Conservation (phyloP, 2,113 vertebrate species). For the Prolemur simus region DNA sequence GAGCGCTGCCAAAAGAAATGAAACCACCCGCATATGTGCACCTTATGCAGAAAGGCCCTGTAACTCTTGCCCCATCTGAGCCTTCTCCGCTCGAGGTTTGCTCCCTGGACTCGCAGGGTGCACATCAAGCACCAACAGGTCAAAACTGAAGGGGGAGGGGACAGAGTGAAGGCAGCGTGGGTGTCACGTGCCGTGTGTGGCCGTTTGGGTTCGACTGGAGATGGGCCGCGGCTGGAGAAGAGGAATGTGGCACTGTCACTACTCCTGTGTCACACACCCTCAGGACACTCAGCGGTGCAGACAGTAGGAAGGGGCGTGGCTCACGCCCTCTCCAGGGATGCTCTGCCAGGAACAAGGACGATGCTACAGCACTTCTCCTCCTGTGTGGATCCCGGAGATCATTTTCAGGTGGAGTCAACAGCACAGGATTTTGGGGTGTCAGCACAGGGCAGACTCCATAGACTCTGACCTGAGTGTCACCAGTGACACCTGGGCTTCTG, state of each 20-base stretch:
- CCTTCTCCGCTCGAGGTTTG: rapidly evolving
- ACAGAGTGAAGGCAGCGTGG: rapidly evolving
- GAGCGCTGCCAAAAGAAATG: neutral
- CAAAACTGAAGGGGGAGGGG: neutral
- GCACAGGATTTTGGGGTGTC: neutral
- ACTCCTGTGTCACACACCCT: no score
- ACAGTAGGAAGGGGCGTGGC: rapidly evolving
- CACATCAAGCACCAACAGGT: rapidly evolving
- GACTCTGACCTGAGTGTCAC: rapidly evolving
- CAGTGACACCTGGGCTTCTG: neutral
- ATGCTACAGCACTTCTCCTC: rapidly evolving
- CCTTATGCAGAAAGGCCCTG: neutral
- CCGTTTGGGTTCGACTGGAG: rapidly evolving
- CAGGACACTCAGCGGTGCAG: no score
- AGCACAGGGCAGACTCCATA: rapidly evolving
- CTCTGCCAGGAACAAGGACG: neutral
- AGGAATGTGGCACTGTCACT: rapidly evolving
- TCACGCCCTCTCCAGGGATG: rapidly evolving
- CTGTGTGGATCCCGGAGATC: neutral
- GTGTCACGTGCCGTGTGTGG: rapidly evolving
- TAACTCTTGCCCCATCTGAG: rapidly evolving
- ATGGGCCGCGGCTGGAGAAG: no score
- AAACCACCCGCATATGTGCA: neutral
- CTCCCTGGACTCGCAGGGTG: rapidly evolving
- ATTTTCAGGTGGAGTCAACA: neutral